Conservation (phyloP, 2,888 invertebrate genomes). For the Dinocampus coccinellae region DNA sequence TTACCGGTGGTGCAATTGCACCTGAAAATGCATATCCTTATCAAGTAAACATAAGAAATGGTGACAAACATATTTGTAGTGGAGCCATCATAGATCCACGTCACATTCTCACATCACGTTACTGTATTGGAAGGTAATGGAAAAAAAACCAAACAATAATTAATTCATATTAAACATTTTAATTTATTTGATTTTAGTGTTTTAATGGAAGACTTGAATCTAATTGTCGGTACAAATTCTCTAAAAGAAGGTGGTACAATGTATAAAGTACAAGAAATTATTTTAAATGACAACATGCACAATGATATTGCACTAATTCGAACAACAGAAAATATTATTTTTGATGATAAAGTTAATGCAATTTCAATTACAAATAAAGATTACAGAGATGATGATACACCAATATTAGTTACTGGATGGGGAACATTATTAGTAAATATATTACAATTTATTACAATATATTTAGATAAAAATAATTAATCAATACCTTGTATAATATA, state of each 20-base stretch:
- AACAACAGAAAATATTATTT: constrained; percentile 46
- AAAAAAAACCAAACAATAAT: not conserved
- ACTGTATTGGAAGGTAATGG: not conserved
- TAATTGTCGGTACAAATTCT: constrained; percentile 47
- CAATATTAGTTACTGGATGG: constrained; percentile 56
- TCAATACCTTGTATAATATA: not conserved
- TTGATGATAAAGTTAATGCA: constrained; percentile 47
- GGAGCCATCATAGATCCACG: not conserved
- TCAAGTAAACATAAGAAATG: not conserved
- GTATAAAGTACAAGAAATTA: constrained; percentile 38
- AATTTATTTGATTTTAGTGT: not conserved
- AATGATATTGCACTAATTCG: constrained; percentile 58
- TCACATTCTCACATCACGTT: not conserved
- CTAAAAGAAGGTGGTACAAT: constrained; percentile 41
- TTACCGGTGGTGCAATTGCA: not conserved
- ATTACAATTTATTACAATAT: constrained; percentile 11
- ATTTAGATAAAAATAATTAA: not conserved
- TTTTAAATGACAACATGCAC: constrained; percentile 42
- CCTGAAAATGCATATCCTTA: not conserved
- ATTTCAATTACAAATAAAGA: constrained; percentile 47
- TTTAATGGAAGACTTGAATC: not conserved
- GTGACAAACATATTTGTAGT: not conserved
- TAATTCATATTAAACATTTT: not conserved
- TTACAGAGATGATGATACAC: constrained; percentile 35
- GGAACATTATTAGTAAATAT: constrained; percentile 50